Percentiles rank a stretch among this genome's conserved stretches.
Evolutionary conservation across 2,888 invertebrate species (phyloP).

Genomic region (Sarcophaga subvicina): DNA sequence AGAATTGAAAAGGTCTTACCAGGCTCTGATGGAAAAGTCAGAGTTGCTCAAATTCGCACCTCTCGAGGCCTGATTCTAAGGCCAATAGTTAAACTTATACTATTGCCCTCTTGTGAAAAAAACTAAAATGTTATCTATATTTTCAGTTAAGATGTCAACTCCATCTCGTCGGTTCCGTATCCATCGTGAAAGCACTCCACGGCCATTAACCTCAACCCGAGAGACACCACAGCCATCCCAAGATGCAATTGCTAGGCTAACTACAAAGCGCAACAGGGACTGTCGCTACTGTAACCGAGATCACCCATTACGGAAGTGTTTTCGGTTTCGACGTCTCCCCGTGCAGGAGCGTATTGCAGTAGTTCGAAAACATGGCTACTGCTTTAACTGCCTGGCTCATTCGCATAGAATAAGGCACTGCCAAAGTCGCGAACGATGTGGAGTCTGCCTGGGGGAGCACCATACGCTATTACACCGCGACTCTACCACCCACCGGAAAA

Average conservation of each 20-base stretch:
- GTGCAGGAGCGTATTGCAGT: background rate
- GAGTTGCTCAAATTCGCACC: background rate
- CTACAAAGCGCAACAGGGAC: background rate
- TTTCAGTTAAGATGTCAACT: background rate
- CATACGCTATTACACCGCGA: background rate
- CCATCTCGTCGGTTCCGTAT: background rate
- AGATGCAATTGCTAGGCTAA: too few relatives aligned
- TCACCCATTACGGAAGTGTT: background rate
- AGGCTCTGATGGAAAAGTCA: background rate
- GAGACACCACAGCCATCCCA: too few relatives aligned
- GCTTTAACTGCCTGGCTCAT: slow-evolving; percentile 4
- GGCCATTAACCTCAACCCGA: too few relatives aligned
- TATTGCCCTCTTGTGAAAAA: background rate
- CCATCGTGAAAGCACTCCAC: background rate
- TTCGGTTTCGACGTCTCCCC: background rate
- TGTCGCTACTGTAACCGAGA: background rate
- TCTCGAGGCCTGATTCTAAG: background rate
- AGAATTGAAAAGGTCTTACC: background rate
- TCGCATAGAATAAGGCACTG: background rate
- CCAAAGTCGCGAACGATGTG: background rate
- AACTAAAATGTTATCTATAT: background rate
- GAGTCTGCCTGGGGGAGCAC: background rate
- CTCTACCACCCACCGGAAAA: too few relatives aligned
- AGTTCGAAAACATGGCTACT: background rate
- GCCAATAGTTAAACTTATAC: slow-evolving; percentile 5